Conservation (phyloP, 2,113 vertebrate species). For the Aspidoscelis tigris region DNA sequence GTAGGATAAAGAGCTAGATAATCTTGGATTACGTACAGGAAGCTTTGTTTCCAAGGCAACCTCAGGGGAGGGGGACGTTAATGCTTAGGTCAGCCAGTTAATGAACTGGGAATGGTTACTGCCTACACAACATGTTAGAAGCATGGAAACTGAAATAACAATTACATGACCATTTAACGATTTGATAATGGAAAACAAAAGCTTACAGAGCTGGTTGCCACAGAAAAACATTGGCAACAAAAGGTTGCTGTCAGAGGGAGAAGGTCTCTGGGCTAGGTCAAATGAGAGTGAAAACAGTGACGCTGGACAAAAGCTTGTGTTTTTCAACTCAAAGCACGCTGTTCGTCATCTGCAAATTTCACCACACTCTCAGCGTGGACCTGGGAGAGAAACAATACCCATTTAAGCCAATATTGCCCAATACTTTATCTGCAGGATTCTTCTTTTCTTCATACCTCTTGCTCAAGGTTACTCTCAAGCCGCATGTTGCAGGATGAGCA, state of each 20-base stretch:
- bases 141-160: conserved; percentile 69
- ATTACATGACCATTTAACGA: conserved; percentile 68
- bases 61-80: conserved; percentile 70
- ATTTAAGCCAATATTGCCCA: conserved; percentile 14
- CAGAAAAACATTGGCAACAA: conserved; percentile 43
- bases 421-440: rapidly evolving
- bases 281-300: conserved; percentile 44
- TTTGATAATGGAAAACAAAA: conserved; percentile 68
- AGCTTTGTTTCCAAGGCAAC: conserved; percentile 88
- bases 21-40: conserved; percentile 87
- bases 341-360: conserved; percentile 51
- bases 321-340: conserved; percentile 35
- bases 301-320: conserved; percentile 1
- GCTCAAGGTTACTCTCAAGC: not conserved
- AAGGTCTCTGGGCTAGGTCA: conserved; percentile 42
- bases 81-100: conserved; percentile 79
- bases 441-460: not conserved
- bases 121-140: conserved; percentile 69
- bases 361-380: conserved; percentile 16
- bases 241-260: conserved; percentile 40
- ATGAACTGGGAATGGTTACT: conserved; percentile 82
- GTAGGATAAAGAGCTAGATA: conserved; percentile 85
- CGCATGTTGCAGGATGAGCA: not conserved
- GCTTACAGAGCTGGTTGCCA: conserved; percentile 46
- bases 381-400: conserved; percentile 11